A percentile compares a stretch with the other conserved stretches of the same genome.
Conservation (phyloP, 2,113 vertebrate species). For the Drymodes brunneopygia region DNA sequence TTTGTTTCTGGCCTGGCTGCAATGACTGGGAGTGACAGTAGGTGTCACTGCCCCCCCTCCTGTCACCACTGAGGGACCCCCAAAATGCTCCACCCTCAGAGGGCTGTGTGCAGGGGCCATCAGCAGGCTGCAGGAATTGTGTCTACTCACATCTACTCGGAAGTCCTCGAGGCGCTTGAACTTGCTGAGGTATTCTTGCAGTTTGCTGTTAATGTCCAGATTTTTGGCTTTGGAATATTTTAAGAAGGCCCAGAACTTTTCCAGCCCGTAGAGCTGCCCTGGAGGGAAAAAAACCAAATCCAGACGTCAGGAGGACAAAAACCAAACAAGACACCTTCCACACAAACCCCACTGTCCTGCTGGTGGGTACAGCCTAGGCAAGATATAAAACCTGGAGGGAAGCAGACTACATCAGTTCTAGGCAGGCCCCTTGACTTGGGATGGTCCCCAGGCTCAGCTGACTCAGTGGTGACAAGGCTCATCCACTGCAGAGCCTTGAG, state of each 20-base stretch:
- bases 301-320: neutral
- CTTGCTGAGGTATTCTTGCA: conserved; percentile 92
- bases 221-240: conserved; percentile 98
- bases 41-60: neutral
- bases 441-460: neutral
- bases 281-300: neutral
- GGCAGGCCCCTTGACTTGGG: neutral
- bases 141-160: conserved; percentile 90
- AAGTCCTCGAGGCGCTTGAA: conserved; percentile 98
- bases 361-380: neutral
- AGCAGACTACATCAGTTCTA: neutral
- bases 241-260: conserved; percentile 99
- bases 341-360: neutral
- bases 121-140: neutral
- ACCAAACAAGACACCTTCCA: neutral
- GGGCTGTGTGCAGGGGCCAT: neutral
- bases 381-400: neutral
- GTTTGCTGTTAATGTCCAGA: conserved; percentile 92
- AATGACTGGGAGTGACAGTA: neutral
- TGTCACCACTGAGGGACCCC: rapidly evolving
- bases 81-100: neutral
- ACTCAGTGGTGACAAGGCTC: neutral
- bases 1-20: neutral
- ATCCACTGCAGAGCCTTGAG: neutral
- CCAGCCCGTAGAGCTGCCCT: conserved; percentile 98